A percentile compares a stretch with the other conserved stretches of the same genome.
Conservation (phyloP, 2,797 vertebrate species). For the Antennarius maculatus region DNA sequence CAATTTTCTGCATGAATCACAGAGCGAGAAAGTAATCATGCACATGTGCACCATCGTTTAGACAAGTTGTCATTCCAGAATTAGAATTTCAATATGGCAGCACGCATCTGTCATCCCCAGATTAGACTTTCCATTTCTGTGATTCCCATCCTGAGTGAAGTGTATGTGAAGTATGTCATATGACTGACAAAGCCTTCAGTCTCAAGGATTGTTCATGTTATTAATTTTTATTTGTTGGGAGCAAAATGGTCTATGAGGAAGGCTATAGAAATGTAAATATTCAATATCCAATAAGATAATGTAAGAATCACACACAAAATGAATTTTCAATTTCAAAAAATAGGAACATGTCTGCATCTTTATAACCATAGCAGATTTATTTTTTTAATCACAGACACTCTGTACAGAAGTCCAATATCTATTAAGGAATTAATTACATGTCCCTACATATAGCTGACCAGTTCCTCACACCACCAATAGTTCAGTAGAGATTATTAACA, state of each 20-base stretch:
- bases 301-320: conserved; percentile 21
- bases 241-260: neutral
- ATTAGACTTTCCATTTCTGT: conserved; percentile 49
- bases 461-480: conserved; percentile 35
- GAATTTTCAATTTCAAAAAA: conserved; percentile 27
- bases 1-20: conserved; percentile 66
- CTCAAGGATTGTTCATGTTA: conserved; percentile 8
- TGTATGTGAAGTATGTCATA: conserved; percentile 29
- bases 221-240: conserved; percentile 19
- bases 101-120: conserved; percentile 52
- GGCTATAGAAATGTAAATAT: conserved; percentile 16
- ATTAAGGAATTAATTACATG: conserved; percentile 39
- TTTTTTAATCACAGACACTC: conserved; percentile 14
- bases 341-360: conserved; percentile 16
- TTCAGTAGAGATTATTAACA: conserved; percentile 40
- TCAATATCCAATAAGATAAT: neutral
- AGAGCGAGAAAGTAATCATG: conserved; percentile 63
- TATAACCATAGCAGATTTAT: conserved; percentile 22
- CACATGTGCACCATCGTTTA: conserved; percentile 39
- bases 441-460: conserved; percentile 14
- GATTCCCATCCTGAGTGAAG: conserved; percentile 28
- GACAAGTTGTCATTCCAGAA: conserved; percentile 59
- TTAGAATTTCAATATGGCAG: conserved; percentile 62
- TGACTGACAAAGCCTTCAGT: conserved; percentile 26
- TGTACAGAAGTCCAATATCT: neutral